Evolutionary conservation across 2,888 invertebrate species (phyloP), one percentile per base, ranked within the genome.

Genomic region (Agrotis exclamationis): DNA sequence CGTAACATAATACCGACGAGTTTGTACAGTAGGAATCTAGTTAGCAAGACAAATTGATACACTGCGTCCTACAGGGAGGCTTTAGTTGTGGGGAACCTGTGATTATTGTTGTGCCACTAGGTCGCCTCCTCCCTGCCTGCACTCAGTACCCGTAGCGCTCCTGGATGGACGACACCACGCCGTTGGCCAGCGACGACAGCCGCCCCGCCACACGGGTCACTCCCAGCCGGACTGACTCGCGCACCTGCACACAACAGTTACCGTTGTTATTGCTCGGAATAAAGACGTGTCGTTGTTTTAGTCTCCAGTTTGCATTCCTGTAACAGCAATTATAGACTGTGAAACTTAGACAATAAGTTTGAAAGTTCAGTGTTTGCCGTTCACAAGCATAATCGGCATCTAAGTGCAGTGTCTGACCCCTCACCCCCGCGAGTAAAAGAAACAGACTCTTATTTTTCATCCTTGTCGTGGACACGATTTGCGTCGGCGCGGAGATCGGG

Each of bases 181-280:
- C 99, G 96, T 98, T 99, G 84, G 99, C 99, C 81, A 99, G 96
- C 82, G 98, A 98, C 87, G 99, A 99, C 78, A 99, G 96, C 88
- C 98, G 98, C n/a, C 99, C 99, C 63, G 99, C 99, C 79, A 99
- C 99, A 76, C 95, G 94, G 82, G 99, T 99, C 69, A 99, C 99
- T 74, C 99, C 99, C 90, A 99, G 98, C 87, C 98, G 98, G 48
- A 99, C 99, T 82, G 99, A 99, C 95, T 99, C 99, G 92, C 98
- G 99, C 51, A 99, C 99, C 93, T 99, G 86, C 44, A 45, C 53
- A 48, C 48, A 1, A n/a, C n/a, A n/a, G n/a, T n/a, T n/a, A n/a
- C n/a, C n/a, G n/a, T n/a, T n/a, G n/a, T n/a, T n/a, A n/a, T n/a
- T n/a, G n/a, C n/a, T n/a, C n/a, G n/a, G n/a, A n/a, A n/a, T n/a